These are phyloP conservation scores for Yponomeuta plumbellus DNA, from an alignment of 2,888 invertebrate genomes.

Conservation along the genomic window DNA sequence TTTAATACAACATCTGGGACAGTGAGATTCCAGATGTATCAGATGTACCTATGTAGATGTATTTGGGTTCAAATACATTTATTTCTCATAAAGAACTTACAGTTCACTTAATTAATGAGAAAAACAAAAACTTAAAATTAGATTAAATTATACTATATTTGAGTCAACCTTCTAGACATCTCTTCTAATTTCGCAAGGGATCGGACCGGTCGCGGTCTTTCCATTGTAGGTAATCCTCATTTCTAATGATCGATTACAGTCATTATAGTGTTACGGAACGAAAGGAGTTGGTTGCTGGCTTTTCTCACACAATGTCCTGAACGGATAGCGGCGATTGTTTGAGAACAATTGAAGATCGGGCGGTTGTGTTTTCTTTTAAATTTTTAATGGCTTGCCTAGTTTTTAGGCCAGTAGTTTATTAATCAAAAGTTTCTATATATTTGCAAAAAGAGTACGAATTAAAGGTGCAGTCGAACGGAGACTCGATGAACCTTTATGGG, in stretches of 20 bases:
- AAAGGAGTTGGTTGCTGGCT: background rate
- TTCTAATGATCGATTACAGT: constrained; percentile 13
- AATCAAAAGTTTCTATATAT: no score
- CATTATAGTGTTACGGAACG: constrained; percentile 6
- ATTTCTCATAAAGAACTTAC: no score
- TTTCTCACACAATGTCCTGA: constrained; percentile 1
- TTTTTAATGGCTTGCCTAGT: background rate
- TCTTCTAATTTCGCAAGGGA: background rate
- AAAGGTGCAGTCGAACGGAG: background rate
- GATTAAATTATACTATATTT: no score
- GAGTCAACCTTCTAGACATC: background rate
- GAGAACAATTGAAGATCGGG: background rate
- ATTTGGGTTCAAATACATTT: no score
- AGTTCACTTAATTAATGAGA: no score
- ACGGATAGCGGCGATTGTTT: background rate
- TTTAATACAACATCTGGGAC: no score
- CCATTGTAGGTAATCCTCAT: background rate
- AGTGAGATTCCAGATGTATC: no score
- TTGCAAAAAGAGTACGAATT: no score
- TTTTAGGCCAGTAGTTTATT: background rate
- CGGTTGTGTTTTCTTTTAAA: background rate
- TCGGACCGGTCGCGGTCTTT: constrained; percentile 8
- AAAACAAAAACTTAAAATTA: no score
- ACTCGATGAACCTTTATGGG: background rate
- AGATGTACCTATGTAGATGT: no score